Base-by-base conservation (phyloP, 2,113 vertebrate species). In the Circaetus cinerascens region DNA sequence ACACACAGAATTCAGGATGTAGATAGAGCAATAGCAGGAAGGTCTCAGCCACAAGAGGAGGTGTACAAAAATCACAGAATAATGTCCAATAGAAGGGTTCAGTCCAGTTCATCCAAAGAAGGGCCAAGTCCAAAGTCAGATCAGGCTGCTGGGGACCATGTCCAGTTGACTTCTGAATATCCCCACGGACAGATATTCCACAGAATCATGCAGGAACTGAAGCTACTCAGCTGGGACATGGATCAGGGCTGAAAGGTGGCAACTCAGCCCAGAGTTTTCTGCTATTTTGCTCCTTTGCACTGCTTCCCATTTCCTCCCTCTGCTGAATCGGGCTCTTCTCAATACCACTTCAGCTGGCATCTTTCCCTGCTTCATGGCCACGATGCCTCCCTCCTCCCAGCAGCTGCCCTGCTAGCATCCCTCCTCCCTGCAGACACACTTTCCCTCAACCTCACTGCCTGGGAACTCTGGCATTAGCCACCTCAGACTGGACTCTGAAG, bases 371-470 rank as follows among this genome's bases (percentile, higher is more conserved):
- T 87, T 87, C n/a, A 10, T 5, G 22, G 68, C 27, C 68, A 67
- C 1, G 1, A 38, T 8, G 7, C 13, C n/a, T 62, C 0, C 0
- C 10, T 57, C 11, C 23, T 77, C 56, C n/a, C 45, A n/a, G 64
- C 46, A 78, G 45, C 29, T 85, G 50, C 60, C 21, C 20, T 6
- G 26, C n/a, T 23, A 86, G 55, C 55, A 80, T 62, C 43, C 48
- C 21, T 55, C 30, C 25, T 91, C 53, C 22, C 7, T 0, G 0
- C 22, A 79, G 48, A 46, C 26, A n/a, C 1, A 2, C 3, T 0
- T 60, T 66, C n/a, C 38, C 41, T 86, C 32, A 81, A 5, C 26
- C n/a, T 36, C 3, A 2, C 62, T 63, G 51, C 57, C 41, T 72
- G n/a, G 20, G 23, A 83, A 19, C 40, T 27, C 21, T 4, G 11